Base-by-base conservation (phyloP, 2,888 invertebrate species). In the Sinhomidia bicolor region DNA sequence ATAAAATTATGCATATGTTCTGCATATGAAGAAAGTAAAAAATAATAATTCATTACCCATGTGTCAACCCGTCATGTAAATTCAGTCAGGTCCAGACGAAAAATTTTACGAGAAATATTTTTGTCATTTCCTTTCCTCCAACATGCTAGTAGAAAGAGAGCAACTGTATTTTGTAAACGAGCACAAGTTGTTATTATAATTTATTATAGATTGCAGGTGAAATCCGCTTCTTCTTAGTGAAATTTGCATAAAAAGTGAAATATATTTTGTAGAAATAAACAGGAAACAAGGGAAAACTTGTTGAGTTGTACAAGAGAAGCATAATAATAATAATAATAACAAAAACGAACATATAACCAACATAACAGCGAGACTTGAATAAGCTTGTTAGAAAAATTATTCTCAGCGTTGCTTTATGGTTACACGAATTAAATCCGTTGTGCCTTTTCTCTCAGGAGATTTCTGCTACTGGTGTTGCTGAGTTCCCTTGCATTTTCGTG, bases 21-120 rank as follows among this genome's bases (percentile, higher is more conserved):
- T n/a, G n/a, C n/a, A n/a, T n/a, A n/a, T n/a, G n/a, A n/a, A n/a
- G n/a, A n/a, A 44, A 71, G 14, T 23, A 74, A n/a, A 51, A n/a
- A n/a, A n/a, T n/a, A 29, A 74, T 74, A 26, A 51, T 74, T 74
- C 47, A 74, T 74, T 47, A 74, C n/a, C 74, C 47, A 26, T 51
- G 47, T 74, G 74, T 74, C 74, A 74, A 12, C 74, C 74, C 23
- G 47, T 26, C 74, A n/a, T 74, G 47, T 74, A 47, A 14, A 47
- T 17, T 17, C 17, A 44, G 20, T 41, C 71, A 44, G 41, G n/a
- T 20, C 1, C 20, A 71, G 44, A 44, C 41, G 44, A 36, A 65
- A 32, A 17, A 20, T 71, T 74, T 51, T 44, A 23, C 23, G 23
- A 12, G 17, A 32, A 71, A 44, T 65, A 14, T 14, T 65, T 32